Evolutionary conservation across 2,113 vertebrate species (phyloP).

Genomic region (Junco hyemalis): DNA sequence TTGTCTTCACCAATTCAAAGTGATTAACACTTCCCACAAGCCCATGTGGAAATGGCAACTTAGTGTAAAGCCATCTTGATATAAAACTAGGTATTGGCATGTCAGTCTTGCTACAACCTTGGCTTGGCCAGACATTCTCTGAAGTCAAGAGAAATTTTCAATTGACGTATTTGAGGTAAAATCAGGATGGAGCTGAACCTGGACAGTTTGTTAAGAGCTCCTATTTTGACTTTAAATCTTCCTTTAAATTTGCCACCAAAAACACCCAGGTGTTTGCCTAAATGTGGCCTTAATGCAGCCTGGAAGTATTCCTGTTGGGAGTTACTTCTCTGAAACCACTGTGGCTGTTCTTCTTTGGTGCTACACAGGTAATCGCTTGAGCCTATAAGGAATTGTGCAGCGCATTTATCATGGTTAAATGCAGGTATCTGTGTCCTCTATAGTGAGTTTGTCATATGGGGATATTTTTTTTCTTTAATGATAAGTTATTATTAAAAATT

Average conservation of each 20-base stretch:
- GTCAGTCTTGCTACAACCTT: not conserved
- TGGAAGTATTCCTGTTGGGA: not conserved
- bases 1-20: not conserved
- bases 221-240: not conserved
- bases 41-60: not conserved
- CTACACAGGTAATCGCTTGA: not conserved
- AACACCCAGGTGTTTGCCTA: not conserved
- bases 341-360: not conserved
- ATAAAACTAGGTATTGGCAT: not conserved
- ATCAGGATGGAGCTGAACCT: not conserved
- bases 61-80: not conserved
- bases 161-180: not conserved
- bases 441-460: not conserved
- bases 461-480: not conserved
- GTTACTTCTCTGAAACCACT: not conserved
- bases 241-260: not conserved
- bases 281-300: not conserved
- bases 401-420: not conserved
- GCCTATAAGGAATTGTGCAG: not conserved
- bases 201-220: not conserved
- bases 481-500: not conserved
- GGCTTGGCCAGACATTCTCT: not conserved
- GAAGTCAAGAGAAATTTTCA: not conserved
- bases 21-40: fast-evolving
- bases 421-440: not conserved